These are phyloP conservation scores for Triplophysa tibetana DNA, from an alignment of 2,113 vertebrate genomes.

Conservation along the genomic window DNA sequence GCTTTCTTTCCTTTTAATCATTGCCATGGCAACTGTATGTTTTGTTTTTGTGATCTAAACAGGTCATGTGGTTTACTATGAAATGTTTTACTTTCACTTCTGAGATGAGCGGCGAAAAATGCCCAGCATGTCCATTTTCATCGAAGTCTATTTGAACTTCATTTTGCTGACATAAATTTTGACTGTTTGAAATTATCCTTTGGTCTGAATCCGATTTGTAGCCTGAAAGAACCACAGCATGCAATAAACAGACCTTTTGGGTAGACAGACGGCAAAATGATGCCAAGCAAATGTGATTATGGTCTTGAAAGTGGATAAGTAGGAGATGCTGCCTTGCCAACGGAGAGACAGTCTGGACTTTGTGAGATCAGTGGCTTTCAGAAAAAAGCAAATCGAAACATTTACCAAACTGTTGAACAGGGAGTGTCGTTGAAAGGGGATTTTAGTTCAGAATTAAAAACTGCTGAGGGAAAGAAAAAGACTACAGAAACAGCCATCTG, in stretches of 20 bases:
- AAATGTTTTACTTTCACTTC: not conserved
- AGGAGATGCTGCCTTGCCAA: not conserved
- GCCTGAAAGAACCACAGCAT: not conserved
- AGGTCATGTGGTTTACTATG: not conserved
- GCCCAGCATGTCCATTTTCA: not conserved
- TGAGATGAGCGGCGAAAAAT: not conserved
- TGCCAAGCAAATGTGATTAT: constrained; percentile 33
- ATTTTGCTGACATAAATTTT: constrained; percentile 3
- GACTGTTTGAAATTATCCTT: not conserved
- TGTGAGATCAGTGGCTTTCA: not conserved
- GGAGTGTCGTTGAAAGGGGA: not conserved
- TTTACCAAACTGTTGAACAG: not conserved
- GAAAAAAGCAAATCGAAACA: not conserved
- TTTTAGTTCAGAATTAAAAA: not conserved
- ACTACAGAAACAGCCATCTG: not conserved
- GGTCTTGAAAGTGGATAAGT: constrained; percentile 33
- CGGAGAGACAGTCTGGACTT: not conserved
- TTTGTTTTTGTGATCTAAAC: not conserved
- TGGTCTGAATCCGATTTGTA: constrained; percentile 14
- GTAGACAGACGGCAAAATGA: constrained; percentile 14
- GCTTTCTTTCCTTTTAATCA: not conserved
- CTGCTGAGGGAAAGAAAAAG: not conserved
- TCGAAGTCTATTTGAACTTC: not conserved
- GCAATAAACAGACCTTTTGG: constrained; percentile 8
- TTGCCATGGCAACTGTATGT: not conserved